These are phyloP conservation scores for Archocentrus centrarchus DNA, from an alignment of 2,113 vertebrate species.

Conservation along the genomic window DNA sequence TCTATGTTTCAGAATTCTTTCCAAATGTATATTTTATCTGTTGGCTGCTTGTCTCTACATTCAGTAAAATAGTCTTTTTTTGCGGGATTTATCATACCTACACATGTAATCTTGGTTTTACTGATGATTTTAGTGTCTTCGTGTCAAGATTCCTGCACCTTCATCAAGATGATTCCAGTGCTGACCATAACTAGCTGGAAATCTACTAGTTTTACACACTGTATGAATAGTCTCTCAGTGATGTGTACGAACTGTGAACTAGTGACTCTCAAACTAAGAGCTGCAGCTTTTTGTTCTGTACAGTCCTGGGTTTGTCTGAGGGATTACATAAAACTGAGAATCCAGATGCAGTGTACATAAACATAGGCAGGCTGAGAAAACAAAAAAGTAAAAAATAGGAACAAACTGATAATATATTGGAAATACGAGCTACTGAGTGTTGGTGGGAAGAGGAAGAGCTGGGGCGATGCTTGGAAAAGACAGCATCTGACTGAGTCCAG, in stretches of 20 bases:
- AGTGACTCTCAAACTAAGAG: neutral
- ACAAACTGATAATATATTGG: neutral
- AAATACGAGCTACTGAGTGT: neutral
- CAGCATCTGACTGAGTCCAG: neutral
- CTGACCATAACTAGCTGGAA: neutral
- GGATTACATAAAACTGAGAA: neutral
- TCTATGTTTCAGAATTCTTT: too few relatives aligned
- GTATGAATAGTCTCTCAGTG: accelerated
- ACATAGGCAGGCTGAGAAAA: accelerated
- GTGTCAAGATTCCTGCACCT: neutral
- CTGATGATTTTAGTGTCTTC: neutral
- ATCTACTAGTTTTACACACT: neutral
- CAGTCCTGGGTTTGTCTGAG: neutral
- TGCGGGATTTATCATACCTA: neutral
- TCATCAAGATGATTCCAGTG: neutral
- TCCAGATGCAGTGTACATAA: neutral
- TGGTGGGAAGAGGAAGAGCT: neutral
- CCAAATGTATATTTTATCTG: neutral
- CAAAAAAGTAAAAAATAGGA: too few relatives aligned
- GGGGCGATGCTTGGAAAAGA: neutral
- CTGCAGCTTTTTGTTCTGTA: neutral
- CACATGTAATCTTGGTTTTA: neutral
- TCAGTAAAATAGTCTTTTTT: neutral
- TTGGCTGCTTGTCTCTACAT: neutral
- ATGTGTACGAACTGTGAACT: neutral